Evolutionary conservation across 2,113 vertebrate genomes (phyloP).

Genomic region (Myrmecophaga tridactyla): DNA sequence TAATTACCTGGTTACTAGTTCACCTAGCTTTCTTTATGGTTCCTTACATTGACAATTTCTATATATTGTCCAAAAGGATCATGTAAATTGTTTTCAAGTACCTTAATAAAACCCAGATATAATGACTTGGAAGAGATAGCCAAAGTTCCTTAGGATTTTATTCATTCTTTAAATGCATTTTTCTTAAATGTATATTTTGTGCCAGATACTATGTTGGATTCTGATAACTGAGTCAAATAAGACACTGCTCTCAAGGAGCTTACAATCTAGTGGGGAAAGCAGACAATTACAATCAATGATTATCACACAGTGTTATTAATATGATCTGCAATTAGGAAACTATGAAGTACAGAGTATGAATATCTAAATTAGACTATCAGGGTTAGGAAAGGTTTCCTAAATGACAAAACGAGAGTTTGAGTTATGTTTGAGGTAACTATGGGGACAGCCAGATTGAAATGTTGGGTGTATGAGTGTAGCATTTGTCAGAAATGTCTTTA

Average conservation of each 20-base stretch:
- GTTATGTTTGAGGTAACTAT: neutral
- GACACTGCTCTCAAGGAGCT: neutral
- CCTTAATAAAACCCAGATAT: neutral
- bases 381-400: neutral
- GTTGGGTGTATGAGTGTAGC: neutral
- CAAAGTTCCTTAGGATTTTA: neutral
- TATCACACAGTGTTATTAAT: neutral
- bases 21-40: neutral
- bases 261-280: neutral
- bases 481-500: neutral
- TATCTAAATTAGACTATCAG: neutral
- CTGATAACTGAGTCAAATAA: neutral
- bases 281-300: neutral
- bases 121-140: neutral
- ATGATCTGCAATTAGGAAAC: neutral
- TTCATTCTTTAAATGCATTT: neutral
- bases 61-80: neutral
- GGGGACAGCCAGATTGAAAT: neutral
- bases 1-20: neutral
- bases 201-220: neutral
- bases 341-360: neutral
- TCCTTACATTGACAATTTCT: neutral
- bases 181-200: neutral
- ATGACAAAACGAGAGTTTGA: neutral
- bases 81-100: neutral